Percentiles rank a stretch among this genome's conserved stretches.
These are phyloP conservation scores for Sebastes iracundus DNA, from an alignment of 2,797 vertebrate genomes.

Conservation along the genomic window DNA sequence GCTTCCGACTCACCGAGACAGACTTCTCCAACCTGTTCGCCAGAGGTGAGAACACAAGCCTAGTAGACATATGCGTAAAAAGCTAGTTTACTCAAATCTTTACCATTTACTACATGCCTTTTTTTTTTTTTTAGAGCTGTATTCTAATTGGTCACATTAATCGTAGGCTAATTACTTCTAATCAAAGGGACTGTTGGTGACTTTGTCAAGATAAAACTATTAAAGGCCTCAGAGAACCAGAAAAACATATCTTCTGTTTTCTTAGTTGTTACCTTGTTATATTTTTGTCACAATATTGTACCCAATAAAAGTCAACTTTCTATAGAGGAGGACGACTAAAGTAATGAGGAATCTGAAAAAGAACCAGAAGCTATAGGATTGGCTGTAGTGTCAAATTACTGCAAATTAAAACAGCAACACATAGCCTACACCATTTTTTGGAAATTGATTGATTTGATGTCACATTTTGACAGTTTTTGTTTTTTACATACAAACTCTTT, in stretches of 20 bases:
- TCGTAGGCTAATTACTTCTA: not conserved
- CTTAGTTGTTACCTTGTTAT: not conserved
- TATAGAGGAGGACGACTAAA: not conserved
- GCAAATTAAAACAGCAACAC: not conserved
- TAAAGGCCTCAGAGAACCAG: not conserved
- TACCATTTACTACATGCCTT: not conserved
- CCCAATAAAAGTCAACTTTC: not conserved
- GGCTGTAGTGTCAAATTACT: not conserved
- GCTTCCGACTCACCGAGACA: conserved; percentile 91
- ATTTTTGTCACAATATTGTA: not conserved
- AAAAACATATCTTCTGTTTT: not conserved
- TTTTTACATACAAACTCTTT: too few relatives aligned
- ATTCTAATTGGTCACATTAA: not conserved
- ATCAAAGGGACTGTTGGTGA: not conserved
- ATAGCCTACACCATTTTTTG: not conserved
- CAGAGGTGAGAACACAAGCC: conserved; percentile 82
- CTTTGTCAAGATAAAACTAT: not conserved
- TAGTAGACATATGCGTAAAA: too few relatives aligned
- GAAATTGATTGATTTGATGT: too few relatives aligned
- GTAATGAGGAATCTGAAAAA: not conserved
- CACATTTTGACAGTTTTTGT: too few relatives aligned
- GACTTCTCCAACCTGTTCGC: conserved; percentile 99
- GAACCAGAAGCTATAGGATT: not conserved
- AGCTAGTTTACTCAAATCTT: not conserved
- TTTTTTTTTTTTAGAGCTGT: not conserved